Conservation (phyloP, 2,113 vertebrate genomes). For the Ellobius talpinus region DNA sequence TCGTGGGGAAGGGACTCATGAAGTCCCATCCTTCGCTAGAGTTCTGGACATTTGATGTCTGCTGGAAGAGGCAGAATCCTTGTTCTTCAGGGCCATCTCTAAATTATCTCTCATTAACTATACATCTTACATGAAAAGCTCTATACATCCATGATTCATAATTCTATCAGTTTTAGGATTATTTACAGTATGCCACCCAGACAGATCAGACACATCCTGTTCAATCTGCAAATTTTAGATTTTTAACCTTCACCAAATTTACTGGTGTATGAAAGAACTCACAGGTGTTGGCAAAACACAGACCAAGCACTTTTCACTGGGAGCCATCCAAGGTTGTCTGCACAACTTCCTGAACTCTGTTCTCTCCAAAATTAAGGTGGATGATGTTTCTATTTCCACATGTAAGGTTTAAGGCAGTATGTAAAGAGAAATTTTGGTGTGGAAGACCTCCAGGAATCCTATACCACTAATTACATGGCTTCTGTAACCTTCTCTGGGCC, state of each 20-base stretch:
- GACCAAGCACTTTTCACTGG: slow-evolving; percentile 5
- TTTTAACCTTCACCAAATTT: not conserved
- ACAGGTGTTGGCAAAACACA: slow-evolving; percentile 4
- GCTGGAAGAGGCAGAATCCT: not conserved
- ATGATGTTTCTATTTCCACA: slow-evolving; percentile 26
- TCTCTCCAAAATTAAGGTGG: not conserved
- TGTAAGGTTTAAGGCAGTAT: slow-evolving; percentile 14
- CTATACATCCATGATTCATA: not conserved
- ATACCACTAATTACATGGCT: slow-evolving; percentile 14
- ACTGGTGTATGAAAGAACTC: slow-evolving; percentile 24
- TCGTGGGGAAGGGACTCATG: not conserved
- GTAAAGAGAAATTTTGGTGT: not conserved
- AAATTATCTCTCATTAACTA: slow-evolving; percentile 37
- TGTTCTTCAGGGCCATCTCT: not conserved
- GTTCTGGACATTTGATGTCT: not conserved
- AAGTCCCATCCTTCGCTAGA: not conserved
- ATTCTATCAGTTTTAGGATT: slow-evolving; percentile 2
- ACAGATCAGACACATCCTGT: not conserved
- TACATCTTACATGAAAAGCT: not conserved
- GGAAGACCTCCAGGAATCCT: not conserved
- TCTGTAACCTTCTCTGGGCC: not conserved
- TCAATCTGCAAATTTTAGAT: not conserved
- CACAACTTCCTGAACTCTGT: not conserved
- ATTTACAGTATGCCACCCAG: slow-evolving; percentile 16
- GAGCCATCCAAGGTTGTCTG: not conserved